phyloP scores from a whole-genome alignment of 2,888 invertebrate species.

The Cyclophora albipunctata region DNA sequence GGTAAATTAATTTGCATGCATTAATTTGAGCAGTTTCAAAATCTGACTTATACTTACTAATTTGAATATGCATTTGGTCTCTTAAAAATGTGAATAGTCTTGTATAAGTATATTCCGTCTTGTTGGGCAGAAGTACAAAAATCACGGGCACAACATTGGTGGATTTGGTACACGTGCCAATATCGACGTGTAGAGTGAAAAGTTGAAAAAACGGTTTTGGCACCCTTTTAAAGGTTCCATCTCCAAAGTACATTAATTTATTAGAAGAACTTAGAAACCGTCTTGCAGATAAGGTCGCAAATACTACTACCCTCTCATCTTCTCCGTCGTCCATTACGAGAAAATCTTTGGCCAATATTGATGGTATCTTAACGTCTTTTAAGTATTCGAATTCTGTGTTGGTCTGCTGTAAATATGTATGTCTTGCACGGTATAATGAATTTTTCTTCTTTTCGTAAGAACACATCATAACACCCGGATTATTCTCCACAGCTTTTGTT shows the following conservation, averaged over 20 bases:
- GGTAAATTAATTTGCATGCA: conserved; percentile 1
- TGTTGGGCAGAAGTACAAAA: conserved; percentile 5
- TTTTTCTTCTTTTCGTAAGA: conserved; percentile 1
- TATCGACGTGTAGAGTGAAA: conserved; percentile 2
- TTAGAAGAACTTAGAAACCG: background rate
- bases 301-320: background rate
- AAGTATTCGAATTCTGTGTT: background rate
- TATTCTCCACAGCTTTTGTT: background rate
- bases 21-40: conserved; percentile 4
- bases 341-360: background rate
- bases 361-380: background rate
- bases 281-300: background rate
- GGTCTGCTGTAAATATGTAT: conserved; percentile 1
- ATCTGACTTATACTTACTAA: conserved; percentile 4
- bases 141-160: conserved; percentile 4
- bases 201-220: conserved; percentile 3
- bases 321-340: background rate
- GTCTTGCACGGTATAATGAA: background rate
- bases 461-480: background rate
- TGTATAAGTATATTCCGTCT: conserved; percentile 4
- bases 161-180: conserved; percentile 3
- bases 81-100: conserved; percentile 3
- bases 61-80: conserved; percentile 1
- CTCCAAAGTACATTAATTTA: conserved; percentile 3
- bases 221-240: conserved; percentile 2